Percentiles rank a stretch among this genome's conserved stretches.
These are phyloP conservation scores for Malacoctenus gilli DNA, from an alignment of 2,797 vertebrate genomes.

Conservation along the genomic window DNA sequence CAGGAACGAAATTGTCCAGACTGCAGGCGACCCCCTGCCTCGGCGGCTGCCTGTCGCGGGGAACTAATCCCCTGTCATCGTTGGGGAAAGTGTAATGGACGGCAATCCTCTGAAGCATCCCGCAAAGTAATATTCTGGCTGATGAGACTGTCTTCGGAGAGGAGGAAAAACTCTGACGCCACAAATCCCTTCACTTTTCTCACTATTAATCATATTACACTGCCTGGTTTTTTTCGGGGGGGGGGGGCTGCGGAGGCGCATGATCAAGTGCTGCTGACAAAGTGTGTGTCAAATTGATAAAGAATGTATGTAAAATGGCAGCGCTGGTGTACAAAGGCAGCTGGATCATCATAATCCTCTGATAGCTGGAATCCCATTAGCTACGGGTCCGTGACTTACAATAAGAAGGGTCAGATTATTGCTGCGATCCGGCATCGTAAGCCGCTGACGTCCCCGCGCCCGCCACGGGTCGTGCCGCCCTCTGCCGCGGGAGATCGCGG, in stretches of 20 bases:
- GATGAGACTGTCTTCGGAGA: conserved; percentile 65
- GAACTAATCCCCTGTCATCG: conserved; percentile 67
- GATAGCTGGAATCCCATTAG: conserved; percentile 74
- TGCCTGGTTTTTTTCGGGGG: conserved; percentile 9
- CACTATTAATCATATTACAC: conserved; percentile 51
- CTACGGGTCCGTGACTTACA: conserved; percentile 68
- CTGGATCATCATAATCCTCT: conserved; percentile 63
- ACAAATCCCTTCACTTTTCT: conserved; percentile 45
- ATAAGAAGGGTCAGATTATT: conserved; percentile 69
- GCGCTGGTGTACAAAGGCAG: conserved; percentile 53
- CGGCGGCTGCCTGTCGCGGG: conserved; percentile 45
- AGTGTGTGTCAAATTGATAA: conserved; percentile 66
- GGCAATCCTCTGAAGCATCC: conserved; percentile 61
- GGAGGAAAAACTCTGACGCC: conserved; percentile 42
- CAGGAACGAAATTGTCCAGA: conserved; percentile 61
- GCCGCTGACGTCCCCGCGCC: conserved; percentile 37
- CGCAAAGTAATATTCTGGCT: conserved; percentile 53
- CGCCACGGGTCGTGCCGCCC: conserved; percentile 47
- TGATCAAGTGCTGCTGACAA: conserved; percentile 50
- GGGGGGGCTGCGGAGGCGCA: neutral
- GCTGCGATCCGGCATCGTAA: conserved; percentile 46
- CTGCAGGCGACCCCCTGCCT: conserved; percentile 39
- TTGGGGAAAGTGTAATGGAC: conserved; percentile 62
- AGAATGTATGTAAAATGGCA: conserved; percentile 59
- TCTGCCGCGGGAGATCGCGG: too few relatives aligned